Conservation (phyloP, 23 tunicate genomes). For the Styela plicata region DNA sequence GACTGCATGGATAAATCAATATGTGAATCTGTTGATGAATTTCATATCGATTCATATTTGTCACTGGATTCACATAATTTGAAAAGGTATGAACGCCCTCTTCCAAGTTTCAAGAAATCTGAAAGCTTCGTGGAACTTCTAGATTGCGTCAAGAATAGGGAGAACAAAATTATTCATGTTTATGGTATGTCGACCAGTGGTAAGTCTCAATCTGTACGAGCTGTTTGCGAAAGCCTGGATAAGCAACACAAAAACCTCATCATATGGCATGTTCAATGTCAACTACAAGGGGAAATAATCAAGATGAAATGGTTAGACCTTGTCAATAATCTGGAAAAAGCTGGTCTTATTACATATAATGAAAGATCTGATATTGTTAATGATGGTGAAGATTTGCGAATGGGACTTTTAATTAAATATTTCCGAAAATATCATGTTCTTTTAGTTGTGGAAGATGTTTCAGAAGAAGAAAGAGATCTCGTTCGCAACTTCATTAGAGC, state of each 20-base stretch:
- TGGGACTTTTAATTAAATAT: background rate
- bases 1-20: too few species aligned
- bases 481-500: background rate
- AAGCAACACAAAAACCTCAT: background rate
- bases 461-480: constrained; percentile 5
- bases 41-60: too few species aligned
- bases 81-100: background rate
- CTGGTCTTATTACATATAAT: background rate
- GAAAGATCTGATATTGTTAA: background rate
- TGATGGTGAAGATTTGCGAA: background rate
- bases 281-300: background rate
- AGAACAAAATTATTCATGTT: background rate
- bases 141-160: background rate
- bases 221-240: background rate
- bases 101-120: background rate
- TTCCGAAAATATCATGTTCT: background rate
- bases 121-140: background rate
- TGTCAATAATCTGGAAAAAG: background rate
- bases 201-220: constrained; percentile 20
- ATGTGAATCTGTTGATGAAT: too few species aligned
- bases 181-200: constrained; percentile 15
- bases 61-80: background rate
- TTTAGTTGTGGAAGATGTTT: constrained; percentile 9
- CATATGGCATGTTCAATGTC: constrained; percentile 15
- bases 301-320: background rate